Evolutionary conservation across 1,140 invertebrate genomes (phyloP).

Genomic region (Tenebrio molitor): DNA sequence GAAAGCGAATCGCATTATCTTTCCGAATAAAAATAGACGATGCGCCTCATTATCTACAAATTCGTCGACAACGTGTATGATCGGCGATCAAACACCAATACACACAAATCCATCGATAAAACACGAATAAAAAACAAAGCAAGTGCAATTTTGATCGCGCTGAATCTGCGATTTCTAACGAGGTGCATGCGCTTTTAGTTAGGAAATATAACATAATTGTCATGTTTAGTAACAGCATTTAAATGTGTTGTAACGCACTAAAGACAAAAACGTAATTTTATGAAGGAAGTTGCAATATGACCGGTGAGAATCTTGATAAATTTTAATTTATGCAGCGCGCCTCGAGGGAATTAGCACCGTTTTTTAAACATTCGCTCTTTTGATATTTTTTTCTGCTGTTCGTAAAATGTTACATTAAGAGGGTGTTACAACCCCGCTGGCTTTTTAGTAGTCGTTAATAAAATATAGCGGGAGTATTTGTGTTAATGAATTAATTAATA

Average conservation of each 20-base stretch:
- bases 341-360: neutral
- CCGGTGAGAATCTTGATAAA: slow-evolving; percentile 28
- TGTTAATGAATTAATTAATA: too few relatives aligned
- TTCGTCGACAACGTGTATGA: too few relatives aligned
- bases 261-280: slow-evolving; percentile 26
- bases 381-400: neutral
- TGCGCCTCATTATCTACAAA: too few relatives aligned
- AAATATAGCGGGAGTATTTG: neutral
- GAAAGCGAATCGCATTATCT: neutral
- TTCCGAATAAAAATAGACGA: too few relatives aligned
- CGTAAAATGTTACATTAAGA: neutral
- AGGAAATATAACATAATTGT: slow-evolving; percentile 23
- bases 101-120: too few relatives aligned
- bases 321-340: slow-evolving; percentile 9
- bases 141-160: neutral
- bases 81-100: too few relatives aligned
- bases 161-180: slow-evolving; percentile 22
- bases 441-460: slow-evolving; percentile 3
- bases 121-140: slow-evolving; percentile 13
- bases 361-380: neutral
- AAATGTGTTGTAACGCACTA: slow-evolving; percentile 13
- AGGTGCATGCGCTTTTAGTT: slow-evolving; percentile 4
- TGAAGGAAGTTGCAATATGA: slow-evolving; percentile 31
- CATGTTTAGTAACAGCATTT: slow-evolving; percentile 19
- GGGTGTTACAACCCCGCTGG: too few relatives aligned